phyloP scores from a whole-genome alignment of 2,113 vertebrate species.

The Atlantisia rogersi region DNA sequence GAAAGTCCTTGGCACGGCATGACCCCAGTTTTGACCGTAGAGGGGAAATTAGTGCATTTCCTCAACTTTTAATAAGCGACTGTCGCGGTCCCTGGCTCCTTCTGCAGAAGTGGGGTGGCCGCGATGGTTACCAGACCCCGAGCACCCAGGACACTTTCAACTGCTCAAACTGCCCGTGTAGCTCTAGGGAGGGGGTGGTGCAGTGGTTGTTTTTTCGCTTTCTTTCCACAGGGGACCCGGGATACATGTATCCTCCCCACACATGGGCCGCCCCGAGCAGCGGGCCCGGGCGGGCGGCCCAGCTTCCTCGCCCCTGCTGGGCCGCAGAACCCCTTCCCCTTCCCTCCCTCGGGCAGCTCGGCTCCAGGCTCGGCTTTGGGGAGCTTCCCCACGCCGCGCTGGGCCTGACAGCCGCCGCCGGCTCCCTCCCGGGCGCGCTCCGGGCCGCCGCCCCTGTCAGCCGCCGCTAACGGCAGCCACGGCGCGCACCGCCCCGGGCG shows the following conservation, averaged over 20 bases:
- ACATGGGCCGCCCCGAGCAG: not conserved
- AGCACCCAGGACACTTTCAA: not conserved
- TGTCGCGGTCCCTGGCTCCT: accelerated
- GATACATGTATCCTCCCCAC: no score
- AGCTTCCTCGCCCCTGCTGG: not conserved
- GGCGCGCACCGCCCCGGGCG: not conserved
- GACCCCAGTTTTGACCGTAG: accelerated
- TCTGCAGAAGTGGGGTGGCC: accelerated
- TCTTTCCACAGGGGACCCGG: not conserved
- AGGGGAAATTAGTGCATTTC: accelerated
- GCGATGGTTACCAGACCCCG: accelerated
- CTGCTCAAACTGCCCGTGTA: accelerated
- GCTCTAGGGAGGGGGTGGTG: accelerated
- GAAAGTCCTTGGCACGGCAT: accelerated
- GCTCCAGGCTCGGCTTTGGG: not conserved
- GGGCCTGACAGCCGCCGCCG: not conserved
- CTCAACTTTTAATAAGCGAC: accelerated
- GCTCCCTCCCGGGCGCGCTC: not conserved
- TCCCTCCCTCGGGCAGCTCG: not conserved
- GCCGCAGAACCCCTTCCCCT: not conserved
- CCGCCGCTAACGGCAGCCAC: not conserved
- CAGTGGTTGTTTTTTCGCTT: no score
- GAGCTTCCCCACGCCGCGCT: no score
- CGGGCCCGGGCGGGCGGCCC: not conserved
- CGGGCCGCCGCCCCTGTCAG: not conserved